Evolutionary conservation across 2,797 vertebrate genomes (phyloP).

Genomic region (Cuculus canorus): DNA sequence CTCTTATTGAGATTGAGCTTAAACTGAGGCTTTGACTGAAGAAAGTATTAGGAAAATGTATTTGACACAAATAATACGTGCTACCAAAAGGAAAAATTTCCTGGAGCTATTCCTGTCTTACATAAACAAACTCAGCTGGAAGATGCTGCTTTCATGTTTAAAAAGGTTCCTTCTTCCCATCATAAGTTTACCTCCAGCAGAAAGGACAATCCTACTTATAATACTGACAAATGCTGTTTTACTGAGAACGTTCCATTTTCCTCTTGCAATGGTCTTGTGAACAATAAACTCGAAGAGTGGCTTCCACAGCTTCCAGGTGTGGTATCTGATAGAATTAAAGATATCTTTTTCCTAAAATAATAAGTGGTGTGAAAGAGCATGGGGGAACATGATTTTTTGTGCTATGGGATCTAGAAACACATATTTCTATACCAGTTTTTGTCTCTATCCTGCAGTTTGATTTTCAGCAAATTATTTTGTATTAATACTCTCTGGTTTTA

Average conservation of each 20-base stretch:
- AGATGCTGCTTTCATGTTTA: not conserved
- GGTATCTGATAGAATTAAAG: not conserved
- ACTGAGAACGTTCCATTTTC: not conserved
- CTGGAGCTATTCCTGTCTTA: not conserved
- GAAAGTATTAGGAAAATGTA: not conserved
- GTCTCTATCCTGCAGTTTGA: not conserved
- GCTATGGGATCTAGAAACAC: not conserved
- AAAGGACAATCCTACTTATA: not conserved
- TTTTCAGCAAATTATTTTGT: not conserved
- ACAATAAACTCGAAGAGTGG: not conserved
- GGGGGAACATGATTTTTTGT: not conserved
- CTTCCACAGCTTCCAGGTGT: not conserved
- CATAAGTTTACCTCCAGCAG: not conserved
- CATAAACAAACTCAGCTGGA: not conserved
- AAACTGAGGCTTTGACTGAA: constrained; percentile 8
- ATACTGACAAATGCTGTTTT: not conserved
- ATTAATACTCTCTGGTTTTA: not conserved
- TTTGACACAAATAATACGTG: not conserved
- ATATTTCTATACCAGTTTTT: not conserved
- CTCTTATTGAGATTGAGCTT: not conserved
- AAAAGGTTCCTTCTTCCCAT: not conserved
- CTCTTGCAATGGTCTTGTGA: not conserved
- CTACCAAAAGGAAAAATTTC: not conserved
- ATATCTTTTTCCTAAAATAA: not conserved
- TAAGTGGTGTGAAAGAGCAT: not conserved